phyloP scores from a whole-genome alignment of 2,113 vertebrate genomes.

The Plecturocebus donacophilus region DNA sequence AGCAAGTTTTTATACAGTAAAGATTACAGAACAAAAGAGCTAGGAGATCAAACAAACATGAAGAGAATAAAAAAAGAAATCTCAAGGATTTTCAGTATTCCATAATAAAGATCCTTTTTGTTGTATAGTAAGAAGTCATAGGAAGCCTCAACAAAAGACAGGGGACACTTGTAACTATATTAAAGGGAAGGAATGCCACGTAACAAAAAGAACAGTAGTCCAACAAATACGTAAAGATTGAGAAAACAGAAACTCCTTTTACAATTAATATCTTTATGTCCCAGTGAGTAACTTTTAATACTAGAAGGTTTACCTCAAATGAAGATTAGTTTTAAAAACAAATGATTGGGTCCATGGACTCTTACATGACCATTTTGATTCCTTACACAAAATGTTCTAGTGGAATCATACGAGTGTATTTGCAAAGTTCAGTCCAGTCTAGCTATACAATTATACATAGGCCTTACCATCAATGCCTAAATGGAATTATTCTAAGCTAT shows the following conservation, averaged over 20 bases:
- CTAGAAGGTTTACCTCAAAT: constrained; percentile 11
- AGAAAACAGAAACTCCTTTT: background rate
- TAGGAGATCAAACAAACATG: background rate
- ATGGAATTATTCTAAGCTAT: background rate
- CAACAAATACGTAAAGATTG: background rate
- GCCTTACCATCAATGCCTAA: background rate
- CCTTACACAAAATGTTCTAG: constrained; percentile 13
- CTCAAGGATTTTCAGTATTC: background rate
- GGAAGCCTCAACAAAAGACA: background rate
- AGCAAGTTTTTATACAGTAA: background rate
- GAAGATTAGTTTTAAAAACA: background rate
- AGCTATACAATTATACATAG: background rate
- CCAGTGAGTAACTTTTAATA: background rate
- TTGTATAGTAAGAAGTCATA: background rate
- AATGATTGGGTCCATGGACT: background rate
- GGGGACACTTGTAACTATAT: background rate
- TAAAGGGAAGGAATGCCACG: background rate
- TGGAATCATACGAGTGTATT: background rate
- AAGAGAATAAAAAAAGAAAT: background rate
- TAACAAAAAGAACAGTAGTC: background rate
- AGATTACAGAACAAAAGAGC: background rate
- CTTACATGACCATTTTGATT: background rate
- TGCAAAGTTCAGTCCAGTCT: background rate
- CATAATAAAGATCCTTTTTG: background rate
- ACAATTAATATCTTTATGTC: background rate